phyloP scores from a whole-genome alignment of 2,113 vertebrate genomes.

The Ictidomys tridecemlineatus region DNA sequence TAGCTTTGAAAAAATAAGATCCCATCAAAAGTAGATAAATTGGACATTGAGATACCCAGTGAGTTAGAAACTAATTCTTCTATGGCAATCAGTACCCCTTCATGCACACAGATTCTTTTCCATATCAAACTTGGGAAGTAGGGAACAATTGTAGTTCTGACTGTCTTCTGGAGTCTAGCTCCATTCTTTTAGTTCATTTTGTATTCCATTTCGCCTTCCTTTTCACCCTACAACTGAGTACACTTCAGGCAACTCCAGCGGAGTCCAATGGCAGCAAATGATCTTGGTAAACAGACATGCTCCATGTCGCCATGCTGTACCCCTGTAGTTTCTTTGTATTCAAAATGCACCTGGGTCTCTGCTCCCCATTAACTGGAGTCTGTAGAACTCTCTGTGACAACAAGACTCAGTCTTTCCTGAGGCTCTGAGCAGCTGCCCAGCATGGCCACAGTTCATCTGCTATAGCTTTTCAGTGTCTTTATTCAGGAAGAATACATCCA shows the following conservation, averaged over 20 bases:
- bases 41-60: not conserved
- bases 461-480: not conserved
- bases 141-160: too few species aligned
- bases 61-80: slow-evolving; percentile 32
- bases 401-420: not conserved
- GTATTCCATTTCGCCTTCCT: not conserved
- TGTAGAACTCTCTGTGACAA: not conserved
- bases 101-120: not conserved
- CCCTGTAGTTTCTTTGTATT: not conserved
- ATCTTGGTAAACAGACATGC: not conserved
- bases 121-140: not conserved
- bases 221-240: not conserved
- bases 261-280: not conserved
- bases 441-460: not conserved
- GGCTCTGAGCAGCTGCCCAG: not conserved
- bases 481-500: slow-evolving; percentile 15
- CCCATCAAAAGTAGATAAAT: not conserved
- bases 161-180: not conserved
- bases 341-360: not conserved
- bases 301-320: not conserved
- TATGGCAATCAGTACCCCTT: not conserved
- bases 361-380: not conserved
- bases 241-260: not conserved
- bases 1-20: slow-evolving; percentile 49
- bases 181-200: not conserved